Base-by-base conservation (phyloP, 2,888 invertebrate species). In the Parelbella ahira region DNA sequence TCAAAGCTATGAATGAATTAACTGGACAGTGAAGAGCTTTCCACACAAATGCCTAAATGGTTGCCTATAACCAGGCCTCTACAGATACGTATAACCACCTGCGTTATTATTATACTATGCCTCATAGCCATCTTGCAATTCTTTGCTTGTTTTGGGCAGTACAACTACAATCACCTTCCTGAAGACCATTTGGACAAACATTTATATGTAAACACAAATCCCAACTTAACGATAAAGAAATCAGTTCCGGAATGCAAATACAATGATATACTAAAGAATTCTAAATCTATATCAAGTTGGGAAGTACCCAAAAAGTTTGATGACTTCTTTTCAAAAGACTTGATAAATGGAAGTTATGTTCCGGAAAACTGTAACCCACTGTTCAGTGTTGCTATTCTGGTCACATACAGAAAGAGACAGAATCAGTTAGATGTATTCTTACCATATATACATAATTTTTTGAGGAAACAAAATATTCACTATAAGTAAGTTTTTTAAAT, bases 391-490 rank as follows among this genome's bases (percentile, higher is more conserved):
- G 96, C 96, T 12, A 88, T 97, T 21, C 90, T 97, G 51, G 90
- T 97, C 37, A 95, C 97, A 0, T 91, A 90, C 47, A 89, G 97
- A 37, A 92, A 95, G 57, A 88, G 97, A 27, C 89, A 92, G 52
- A 78, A 89, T 2, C 97, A 97, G 58, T 76, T 97, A 7, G 88
- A 91, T 32, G 82, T 91, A 45, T 96, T 97, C 68, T 80, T 97
- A 46, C 92, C 92, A 37, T 95, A 96, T 59, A 95, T 97, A 81
- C 97, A 97, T 72, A 91, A 92, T 30, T 96, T 94, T 72, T 82
- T 97, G 45, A 93, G 94, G 53, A 88, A 90, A 44, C 97, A 97
- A 69, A 90, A 92, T 54, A 89, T 97, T 19, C 93, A 95, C 67
- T 97, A 97, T 72, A 80, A 75, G 88, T 86, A 50, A 73, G 77